Percentiles rank a stretch among this genome's conserved stretches.
Evolutionary conservation across 1,140 invertebrate genomes (phyloP).

Genomic region (Scaptodrosophila lebanonensis): DNA sequence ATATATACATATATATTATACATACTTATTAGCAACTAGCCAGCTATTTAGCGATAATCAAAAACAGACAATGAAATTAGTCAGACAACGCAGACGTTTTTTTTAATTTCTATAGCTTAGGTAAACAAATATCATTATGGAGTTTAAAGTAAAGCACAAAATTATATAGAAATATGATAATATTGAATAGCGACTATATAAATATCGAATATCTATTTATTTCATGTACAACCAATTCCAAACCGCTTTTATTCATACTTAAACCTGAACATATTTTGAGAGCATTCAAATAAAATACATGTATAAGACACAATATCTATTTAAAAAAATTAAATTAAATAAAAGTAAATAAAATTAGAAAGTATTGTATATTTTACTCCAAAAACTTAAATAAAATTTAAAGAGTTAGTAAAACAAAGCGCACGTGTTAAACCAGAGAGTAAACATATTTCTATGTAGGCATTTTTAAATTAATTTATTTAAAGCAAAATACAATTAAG

Average conservation of each 20-base stretch:
- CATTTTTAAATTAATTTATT: conserved; percentile 58
- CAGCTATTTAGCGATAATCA: conserved; percentile 64
- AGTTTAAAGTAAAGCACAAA: conserved; percentile 36
- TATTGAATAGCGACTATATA: conserved; percentile 30
- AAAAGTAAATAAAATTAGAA: conserved; percentile 27
- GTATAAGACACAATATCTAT: conserved; percentile 38
- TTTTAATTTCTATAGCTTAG: conserved; percentile 52
- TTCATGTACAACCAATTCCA: conserved; percentile 29
- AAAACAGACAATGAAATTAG: conserved; percentile 66
- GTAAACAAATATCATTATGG: conserved; percentile 66
- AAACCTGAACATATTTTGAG: conserved; percentile 46
- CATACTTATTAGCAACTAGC: conserved; percentile 28
- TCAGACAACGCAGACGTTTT: conserved; percentile 51
- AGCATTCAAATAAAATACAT: conserved; percentile 43
- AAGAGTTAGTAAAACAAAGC: conserved; percentile 43
- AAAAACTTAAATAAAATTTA: conserved; percentile 62
- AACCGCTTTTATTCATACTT: conserved; percentile 52
- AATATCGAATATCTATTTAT: conserved; percentile 43
- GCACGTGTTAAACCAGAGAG: conserved; percentile 64
- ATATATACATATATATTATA: too few species aligned
- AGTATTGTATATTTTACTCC: neutral
- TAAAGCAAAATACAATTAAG: conserved; percentile 55
- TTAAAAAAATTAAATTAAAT: conserved; percentile 35
- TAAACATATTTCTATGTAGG: conserved; percentile 46
- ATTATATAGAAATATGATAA: conserved; percentile 21